phyloP scores from a whole-genome alignment of 2,888 invertebrate species.

The Lissocephala sabroskyi region DNA sequence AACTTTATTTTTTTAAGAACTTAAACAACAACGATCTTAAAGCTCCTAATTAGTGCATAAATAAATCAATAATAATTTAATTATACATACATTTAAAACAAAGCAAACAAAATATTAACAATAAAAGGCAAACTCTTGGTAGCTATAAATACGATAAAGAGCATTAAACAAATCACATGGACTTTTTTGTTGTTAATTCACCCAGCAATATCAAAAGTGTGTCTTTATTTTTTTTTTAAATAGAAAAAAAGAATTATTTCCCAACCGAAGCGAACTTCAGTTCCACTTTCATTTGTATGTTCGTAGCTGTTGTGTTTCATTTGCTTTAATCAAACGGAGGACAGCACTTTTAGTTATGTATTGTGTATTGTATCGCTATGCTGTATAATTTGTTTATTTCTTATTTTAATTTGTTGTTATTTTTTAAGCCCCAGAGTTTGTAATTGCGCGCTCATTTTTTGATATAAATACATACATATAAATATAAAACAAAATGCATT shows the following conservation, averaged over 20 bases:
- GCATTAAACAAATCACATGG: conserved; percentile 23
- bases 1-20: conserved; percentile 49
- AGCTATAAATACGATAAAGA: conserved; percentile 47
- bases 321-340: not conserved
- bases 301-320: conserved; percentile 21
- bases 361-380: conserved; percentile 9
- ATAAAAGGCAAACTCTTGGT: conserved; percentile 40
- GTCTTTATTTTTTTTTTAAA: conserved; percentile 2
- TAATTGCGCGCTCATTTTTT: conserved; percentile 60
- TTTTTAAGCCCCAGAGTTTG: conserved; percentile 60
- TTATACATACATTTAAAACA: conserved; percentile 20
- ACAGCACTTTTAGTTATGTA: conserved; percentile 1
- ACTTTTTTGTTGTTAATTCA: conserved; percentile 32
- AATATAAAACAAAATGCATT: conserved; percentile 39
- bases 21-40: conserved; percentile 64
- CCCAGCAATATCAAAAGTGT: conserved; percentile 5
- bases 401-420: conserved; percentile 64
- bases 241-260: not conserved
- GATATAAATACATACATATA: conserved; percentile 38
- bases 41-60: conserved; percentile 64
- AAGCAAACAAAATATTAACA: conserved; percentile 6
- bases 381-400: conserved; percentile 56
- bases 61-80: conserved; percentile 25
- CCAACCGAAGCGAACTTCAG: too few species aligned
- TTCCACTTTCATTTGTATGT: conserved; percentile 28